Base-by-base conservation (phyloP, 1,140 invertebrate species). In the Odontomachus brunneus region DNA sequence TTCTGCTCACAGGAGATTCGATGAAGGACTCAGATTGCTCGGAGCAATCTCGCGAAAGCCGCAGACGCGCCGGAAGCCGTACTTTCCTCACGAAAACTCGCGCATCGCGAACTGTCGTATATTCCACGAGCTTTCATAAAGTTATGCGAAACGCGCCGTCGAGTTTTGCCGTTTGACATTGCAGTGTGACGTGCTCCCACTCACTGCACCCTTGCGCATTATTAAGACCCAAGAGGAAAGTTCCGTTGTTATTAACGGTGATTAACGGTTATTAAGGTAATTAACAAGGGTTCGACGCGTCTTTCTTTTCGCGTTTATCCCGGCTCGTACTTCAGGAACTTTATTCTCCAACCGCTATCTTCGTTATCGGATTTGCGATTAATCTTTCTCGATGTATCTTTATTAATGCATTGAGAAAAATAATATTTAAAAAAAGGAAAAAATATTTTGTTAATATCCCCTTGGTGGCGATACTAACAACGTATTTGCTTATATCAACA, bases 141-240 rank as follows among this genome's bases (percentile, higher is more conserved):
- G 73, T 76, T 76, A 76, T 76, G 44, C 48, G 73, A 76, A 65
- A 51, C 73, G 59, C 73, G 26, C 44, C 26, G 29, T 19, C n/a
- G 73, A 76, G 60, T 66, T 51, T 60, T 9, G 59, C 17, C 38
- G 24, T 63, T 75, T 53, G 73, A 44, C 53, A 44, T 44, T 7
- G 38, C 71, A 51, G 71, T 22, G 44, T 44, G 53, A 38, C 19
- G 71, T n/a, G 51, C n/a, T 55, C n/a, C 53, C n/a, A 11, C 53
- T 59, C 33, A 15, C 71, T 59, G 26, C 22, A 59, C 60, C 22
- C 33, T 59, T 72, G 22, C 69, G 49, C 22, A 66, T 76, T 66
- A 76, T 76, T 76, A 76, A 76, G 74, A 76, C 48, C 29, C 19
- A 19, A 7, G 29, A 38, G 48, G 62, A 76, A 76, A 76, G 29